A percentile compares a stretch with the other conserved stretches of the same genome.
phyloP scores from a whole-genome alignment of 2,113 vertebrate species.

The Bagarius yarrelli region DNA sequence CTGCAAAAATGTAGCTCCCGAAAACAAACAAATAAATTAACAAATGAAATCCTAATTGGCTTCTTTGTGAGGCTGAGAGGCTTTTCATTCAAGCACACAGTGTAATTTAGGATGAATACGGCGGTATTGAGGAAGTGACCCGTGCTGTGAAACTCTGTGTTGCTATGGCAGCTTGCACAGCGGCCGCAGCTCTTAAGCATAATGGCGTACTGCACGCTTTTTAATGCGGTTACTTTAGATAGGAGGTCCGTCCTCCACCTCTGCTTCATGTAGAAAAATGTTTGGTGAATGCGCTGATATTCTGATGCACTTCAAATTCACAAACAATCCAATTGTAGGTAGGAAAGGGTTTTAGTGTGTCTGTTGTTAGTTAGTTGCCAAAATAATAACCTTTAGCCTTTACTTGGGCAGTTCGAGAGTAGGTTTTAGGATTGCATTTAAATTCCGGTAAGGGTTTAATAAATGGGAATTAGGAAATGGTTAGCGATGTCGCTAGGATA shows the following conservation, averaged over 20 bases:
- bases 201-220: conserved; percentile 30
- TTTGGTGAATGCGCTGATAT: conserved; percentile 4
- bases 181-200: conserved; percentile 48
- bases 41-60: conserved; percentile 43
- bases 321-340: conserved; percentile 37
- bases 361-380: background rate
- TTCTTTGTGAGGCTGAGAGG: conserved; percentile 44
- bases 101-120: conserved; percentile 48
- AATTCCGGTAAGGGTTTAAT: background rate
- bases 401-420: background rate
- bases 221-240: conserved; percentile 49
- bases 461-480: background rate
- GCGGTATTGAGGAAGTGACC: conserved; percentile 53
- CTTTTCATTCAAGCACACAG: conserved; percentile 44
- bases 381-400: conserved; percentile 3
- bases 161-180: conserved; percentile 58
- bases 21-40: conserved; percentile 43
- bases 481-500: background rate
- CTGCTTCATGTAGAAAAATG: conserved; percentile 28
- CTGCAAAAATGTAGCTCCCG: conserved; percentile 11
- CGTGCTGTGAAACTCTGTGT: conserved; percentile 54
- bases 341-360: conserved; percentile 1
- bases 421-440: background rate
- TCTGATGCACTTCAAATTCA: background rate
- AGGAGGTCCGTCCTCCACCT: conserved; percentile 45